phyloP scores from a whole-genome alignment of 2,113 vertebrate species.

The Heterochromis multidens region DNA sequence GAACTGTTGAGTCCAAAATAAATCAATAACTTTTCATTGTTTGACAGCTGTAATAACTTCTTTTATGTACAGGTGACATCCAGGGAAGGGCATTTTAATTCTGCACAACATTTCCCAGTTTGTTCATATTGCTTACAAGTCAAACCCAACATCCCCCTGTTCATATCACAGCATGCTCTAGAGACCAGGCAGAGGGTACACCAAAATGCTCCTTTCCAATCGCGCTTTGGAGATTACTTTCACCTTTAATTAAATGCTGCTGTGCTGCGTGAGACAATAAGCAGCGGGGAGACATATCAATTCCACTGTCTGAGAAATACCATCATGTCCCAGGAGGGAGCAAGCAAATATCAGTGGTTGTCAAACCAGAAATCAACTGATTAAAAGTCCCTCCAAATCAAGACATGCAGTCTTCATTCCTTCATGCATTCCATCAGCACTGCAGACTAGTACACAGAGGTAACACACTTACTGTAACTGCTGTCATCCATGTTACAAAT shows the following conservation, averaged over 20 bases:
- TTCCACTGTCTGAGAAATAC: constrained; percentile 60
- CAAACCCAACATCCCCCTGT: background rate
- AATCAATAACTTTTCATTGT: constrained; percentile 7
- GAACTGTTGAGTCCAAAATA: constrained; percentile 71
- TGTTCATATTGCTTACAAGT: background rate
- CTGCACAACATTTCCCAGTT: background rate
- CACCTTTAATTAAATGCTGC: constrained; percentile 72
- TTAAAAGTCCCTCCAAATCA: constrained; percentile 22
- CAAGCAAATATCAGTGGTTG: constrained; percentile 58
- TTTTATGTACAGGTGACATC: background rate
- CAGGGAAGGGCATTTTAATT: constrained; percentile 3
- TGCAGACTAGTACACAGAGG: background rate
- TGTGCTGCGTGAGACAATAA: constrained; percentile 33
- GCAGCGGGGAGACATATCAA: constrained; percentile 47
- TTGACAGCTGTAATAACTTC: constrained; percentile 8
- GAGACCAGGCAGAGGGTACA: background rate
- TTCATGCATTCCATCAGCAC: background rate
- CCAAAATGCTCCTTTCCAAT: background rate
- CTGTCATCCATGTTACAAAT: background rate
- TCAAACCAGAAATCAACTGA: constrained; percentile 42
- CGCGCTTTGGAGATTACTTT: constrained; percentile 36
- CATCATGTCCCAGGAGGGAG: constrained; percentile 42
- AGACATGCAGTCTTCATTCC: background rate
- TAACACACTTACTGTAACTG: background rate
- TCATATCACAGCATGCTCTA: background rate